Percentiles rank a stretch among this genome's conserved stretches.
Evolutionary conservation across 2,797 vertebrate species (phyloP).

Genomic region (Esox lucius): DNA sequence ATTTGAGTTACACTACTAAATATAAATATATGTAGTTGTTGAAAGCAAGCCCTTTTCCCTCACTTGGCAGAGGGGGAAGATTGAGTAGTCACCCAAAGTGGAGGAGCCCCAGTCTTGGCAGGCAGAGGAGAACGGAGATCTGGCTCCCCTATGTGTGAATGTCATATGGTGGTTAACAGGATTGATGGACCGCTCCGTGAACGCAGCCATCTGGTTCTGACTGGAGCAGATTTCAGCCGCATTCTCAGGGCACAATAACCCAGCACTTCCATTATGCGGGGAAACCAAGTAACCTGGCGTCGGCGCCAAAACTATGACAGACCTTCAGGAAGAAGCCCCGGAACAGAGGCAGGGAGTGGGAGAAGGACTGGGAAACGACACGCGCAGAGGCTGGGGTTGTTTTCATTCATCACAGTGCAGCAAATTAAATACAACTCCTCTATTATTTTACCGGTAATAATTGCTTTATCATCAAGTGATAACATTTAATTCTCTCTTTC

Average conservation of each 20-base stretch:
- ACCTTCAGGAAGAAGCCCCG: not conserved
- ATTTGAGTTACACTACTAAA: conserved; percentile 2
- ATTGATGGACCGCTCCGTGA: conserved; percentile 71
- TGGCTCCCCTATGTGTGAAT: conserved; percentile 71
- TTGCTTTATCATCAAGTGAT: not conserved
- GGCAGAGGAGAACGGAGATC: conserved; percentile 53
- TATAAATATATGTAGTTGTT: not conserved
- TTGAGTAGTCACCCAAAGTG: conserved; percentile 61
- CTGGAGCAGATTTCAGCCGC: conserved; percentile 78
- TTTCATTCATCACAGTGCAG: conserved; percentile 51
- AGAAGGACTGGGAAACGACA: conserved; percentile 12
- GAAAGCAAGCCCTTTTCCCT: conserved; percentile 56
- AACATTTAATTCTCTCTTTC: not conserved
- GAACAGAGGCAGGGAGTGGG: conserved; percentile 53
- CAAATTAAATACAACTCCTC: conserved; percentile 49
- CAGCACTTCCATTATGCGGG: conserved; percentile 73
- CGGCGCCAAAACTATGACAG: conserved; percentile 23
- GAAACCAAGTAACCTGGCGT: conserved; percentile 48
- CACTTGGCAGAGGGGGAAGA: conserved; percentile 72
- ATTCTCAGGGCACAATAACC: conserved; percentile 79
- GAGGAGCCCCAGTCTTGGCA: conserved; percentile 72
- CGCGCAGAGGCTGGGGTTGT: not conserved
- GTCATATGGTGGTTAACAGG: conserved; percentile 81
- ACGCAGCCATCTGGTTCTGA: conserved; percentile 79
- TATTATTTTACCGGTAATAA: conserved; percentile 35